Evolutionary conservation across 2,888 invertebrate species (phyloP).

Genomic region (Andrena praecox): DNA sequence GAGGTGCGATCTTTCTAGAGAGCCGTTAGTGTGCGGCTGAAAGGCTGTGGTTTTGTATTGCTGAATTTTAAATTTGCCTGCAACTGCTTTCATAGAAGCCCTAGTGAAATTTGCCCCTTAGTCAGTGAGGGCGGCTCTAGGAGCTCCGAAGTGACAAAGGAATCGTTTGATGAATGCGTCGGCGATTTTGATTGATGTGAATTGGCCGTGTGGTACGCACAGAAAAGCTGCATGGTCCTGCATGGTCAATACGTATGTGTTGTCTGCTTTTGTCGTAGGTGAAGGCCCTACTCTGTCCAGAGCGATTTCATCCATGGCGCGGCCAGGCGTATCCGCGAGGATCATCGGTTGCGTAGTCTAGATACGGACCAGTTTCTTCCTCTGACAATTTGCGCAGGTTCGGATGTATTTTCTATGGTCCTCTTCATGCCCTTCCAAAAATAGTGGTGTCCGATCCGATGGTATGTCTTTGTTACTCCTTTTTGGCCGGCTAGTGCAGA

Average conservation of each 20-base stretch:
- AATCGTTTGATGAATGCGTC: neutral
- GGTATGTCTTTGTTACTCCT: conserved; percentile 43
- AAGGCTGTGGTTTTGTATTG: neutral
- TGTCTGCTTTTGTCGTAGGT: conserved; percentile 7
- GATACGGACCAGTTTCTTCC: conserved; percentile 39
- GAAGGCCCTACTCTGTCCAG: conserved; percentile 55
- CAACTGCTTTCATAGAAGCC: neutral
- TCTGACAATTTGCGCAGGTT: conserved; percentile 35
- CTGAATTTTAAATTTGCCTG: neutral
- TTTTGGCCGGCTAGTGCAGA: conserved; percentile 48
- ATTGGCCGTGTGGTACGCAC: neutral
- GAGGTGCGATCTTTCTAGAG: neutral
- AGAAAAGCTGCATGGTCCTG: neutral
- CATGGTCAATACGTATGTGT: neutral
- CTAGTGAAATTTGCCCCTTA: neutral
- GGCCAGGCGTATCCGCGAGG: conserved; percentile 26
- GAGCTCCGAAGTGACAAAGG: neutral
- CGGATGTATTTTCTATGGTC: conserved; percentile 31
- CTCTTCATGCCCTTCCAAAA: conserved; percentile 24
- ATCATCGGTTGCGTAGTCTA: conserved; percentile 43
- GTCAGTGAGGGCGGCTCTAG: neutral
- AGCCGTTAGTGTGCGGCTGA: neutral
- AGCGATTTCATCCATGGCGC: conserved; percentile 33
- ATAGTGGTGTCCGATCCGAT: neutral
- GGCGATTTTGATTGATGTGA: neutral